phyloP scores from a whole-genome alignment of 2,113 vertebrate genomes.

The Gobiocypris rarus region DNA sequence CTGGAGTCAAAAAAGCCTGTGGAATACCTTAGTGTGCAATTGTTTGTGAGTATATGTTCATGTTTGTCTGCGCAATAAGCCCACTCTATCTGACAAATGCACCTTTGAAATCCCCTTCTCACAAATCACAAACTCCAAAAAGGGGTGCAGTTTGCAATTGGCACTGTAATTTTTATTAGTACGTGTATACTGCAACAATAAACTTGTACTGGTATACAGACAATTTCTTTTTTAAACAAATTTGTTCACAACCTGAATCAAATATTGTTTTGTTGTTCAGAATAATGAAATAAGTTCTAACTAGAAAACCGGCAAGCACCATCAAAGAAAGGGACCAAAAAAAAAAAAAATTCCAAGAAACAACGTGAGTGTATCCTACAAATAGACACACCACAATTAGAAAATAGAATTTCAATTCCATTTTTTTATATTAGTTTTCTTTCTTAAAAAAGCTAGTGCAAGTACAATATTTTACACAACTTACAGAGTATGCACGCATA shows the following conservation, averaged over 20 bases:
- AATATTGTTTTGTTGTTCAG: slow-evolving; percentile 92
- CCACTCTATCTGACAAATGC: neutral
- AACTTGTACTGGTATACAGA: slow-evolving; percentile 98
- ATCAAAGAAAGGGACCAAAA: slow-evolving; percentile 96
- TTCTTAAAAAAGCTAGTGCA: slow-evolving; percentile 95
- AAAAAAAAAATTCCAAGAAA: slow-evolving; percentile 81
- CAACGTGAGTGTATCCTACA: slow-evolving; percentile 95
- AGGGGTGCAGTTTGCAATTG: slow-evolving; percentile 76
- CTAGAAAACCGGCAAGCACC: slow-evolving; percentile 98
- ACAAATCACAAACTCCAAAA: slow-evolving; percentile 47
- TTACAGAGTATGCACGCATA: slow-evolving; percentile 95
- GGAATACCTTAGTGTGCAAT: slow-evolving; percentile 4
- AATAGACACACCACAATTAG: slow-evolving; percentile 97
- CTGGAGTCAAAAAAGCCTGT: slow-evolving; percentile 10
- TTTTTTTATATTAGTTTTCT: slow-evolving; percentile 78
- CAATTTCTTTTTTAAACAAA: slow-evolving; percentile 92
- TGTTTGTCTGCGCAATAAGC: neutral
- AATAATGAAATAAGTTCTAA: slow-evolving; percentile 96
- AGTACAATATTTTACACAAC: slow-evolving; percentile 97
- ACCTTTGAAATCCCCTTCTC: neutral
- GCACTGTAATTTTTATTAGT: slow-evolving; percentile 97
- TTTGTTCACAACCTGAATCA: slow-evolving; percentile 98
- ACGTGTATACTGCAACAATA: slow-evolving; percentile 97
- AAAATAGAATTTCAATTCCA: slow-evolving; percentile 96
- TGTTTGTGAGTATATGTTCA: neutral